A percentile compares a stretch with the other conserved stretches of the same genome.
Conservation (phyloP, 2,797 vertebrate species). For the Poeciliopsis gracilis region DNA sequence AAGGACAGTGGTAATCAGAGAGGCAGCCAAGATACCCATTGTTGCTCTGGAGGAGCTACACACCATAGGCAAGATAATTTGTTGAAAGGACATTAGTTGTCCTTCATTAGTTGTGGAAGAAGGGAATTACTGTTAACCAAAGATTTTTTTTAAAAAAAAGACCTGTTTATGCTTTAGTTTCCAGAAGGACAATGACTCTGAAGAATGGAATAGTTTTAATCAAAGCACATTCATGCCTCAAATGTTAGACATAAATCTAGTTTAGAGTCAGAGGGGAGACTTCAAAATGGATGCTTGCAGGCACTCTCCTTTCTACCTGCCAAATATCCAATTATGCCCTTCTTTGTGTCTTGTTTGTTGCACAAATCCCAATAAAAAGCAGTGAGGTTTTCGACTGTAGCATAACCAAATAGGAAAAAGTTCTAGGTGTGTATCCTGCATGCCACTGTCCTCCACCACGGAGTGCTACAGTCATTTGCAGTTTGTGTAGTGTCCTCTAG, state of each 20-base stretch:
- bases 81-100: not conserved
- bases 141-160: not conserved
- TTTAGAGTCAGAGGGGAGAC: not conserved
- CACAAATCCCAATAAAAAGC: not conserved
- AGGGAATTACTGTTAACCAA: not conserved
- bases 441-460: not conserved
- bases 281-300: not conserved
- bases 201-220: not conserved
- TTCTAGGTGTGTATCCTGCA: not conserved
- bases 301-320: not conserved
- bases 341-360: not conserved
- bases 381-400: not conserved
- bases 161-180: not conserved
- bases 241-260: not conserved
- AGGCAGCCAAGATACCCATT: not conserved
- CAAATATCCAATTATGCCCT: not conserved
- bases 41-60: not conserved
- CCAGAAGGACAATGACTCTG: not conserved
- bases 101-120: not conserved
- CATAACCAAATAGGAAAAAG: not conserved
- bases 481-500: constrained; percentile 69
- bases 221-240: not conserved
- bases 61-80: not conserved
- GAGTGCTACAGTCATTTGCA: constrained; percentile 40
- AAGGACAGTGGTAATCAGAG: not conserved